Percentiles rank a stretch among this genome's conserved stretches.
Conservation (phyloP, 2,888 invertebrate genomes). For the Cabera pusaria region DNA sequence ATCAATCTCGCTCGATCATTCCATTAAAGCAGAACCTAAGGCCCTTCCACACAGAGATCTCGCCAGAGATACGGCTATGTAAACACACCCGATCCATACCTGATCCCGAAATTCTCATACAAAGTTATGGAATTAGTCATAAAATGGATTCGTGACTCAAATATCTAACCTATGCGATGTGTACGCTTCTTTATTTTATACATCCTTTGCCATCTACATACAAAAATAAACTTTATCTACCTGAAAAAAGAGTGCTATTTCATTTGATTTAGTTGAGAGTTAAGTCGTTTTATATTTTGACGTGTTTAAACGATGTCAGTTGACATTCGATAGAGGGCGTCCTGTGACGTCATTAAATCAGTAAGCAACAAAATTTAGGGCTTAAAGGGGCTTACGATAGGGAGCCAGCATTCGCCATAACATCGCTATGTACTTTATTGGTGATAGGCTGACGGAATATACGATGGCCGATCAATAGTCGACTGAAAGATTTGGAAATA, state of each 20-base stretch:
- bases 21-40: slow-evolving; percentile 66
- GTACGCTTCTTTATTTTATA: slow-evolving; percentile 29
- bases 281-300: slow-evolving; percentile 31
- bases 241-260: slow-evolving; percentile 9
- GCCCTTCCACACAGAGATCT: slow-evolving; percentile 55
- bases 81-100: slow-evolving; percentile 69
- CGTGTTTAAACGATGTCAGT: slow-evolving; percentile 61
- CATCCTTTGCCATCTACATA: slow-evolving; percentile 1
- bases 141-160: slow-evolving; percentile 83
- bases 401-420: slow-evolving; percentile 41
- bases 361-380: slow-evolving; percentile 76
- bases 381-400: slow-evolving; percentile 61
- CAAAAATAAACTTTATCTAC: slow-evolving; percentile 20
- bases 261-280: not conserved
- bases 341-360: slow-evolving; percentile 82
- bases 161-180: slow-evolving; percentile 77
- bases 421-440: slow-evolving; percentile 39
- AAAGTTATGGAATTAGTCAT: slow-evolving; percentile 84
- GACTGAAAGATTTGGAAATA: slow-evolving; percentile 2
- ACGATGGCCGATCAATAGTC: slow-evolving; percentile 24
- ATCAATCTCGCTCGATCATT: slow-evolving; percentile 45
- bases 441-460: slow-evolving; percentile 28
- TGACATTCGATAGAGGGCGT: slow-evolving; percentile 81
- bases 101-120: slow-evolving; percentile 81
- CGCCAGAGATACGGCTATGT: slow-evolving; percentile 65